Conservation (phyloP, 2,888 invertebrate genomes). For the Watsonalla cultraria region DNA sequence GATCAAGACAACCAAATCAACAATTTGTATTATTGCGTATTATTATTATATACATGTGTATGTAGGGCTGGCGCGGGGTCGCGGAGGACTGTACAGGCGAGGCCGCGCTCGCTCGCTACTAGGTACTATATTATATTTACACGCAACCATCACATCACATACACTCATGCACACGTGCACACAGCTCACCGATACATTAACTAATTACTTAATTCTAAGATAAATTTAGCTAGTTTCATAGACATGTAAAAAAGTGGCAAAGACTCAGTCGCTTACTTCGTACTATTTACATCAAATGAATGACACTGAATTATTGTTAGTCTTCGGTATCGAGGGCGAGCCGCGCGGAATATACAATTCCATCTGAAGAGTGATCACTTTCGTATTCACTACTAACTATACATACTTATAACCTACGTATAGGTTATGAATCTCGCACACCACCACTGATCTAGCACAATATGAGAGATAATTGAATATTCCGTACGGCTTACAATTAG, state of each 20-base stretch:
- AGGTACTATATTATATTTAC: slow-evolving; percentile 41
- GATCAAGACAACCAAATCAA: too few species aligned
- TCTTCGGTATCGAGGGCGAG: slow-evolving; percentile 10
- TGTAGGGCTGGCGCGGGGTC: too few species aligned
- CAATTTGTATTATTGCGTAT: too few species aligned
- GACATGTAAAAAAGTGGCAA: slow-evolving; percentile 77
- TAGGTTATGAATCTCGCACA: too few species aligned
- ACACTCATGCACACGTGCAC: slow-evolving; percentile 20
- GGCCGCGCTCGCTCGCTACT: too few species aligned
- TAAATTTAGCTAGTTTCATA: slow-evolving; percentile 51
- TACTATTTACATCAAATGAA: slow-evolving; percentile 62
- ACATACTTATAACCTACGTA: too few species aligned
- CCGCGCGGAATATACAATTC: not conserved
- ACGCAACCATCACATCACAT: slow-evolving; percentile 10
- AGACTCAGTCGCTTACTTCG: slow-evolving; percentile 68
- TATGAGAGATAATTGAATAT: not conserved
- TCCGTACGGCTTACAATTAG: not conserved
- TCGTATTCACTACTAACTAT: too few species aligned
- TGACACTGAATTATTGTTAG: slow-evolving; percentile 14
- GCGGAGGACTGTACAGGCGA: too few species aligned
- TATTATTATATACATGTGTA: too few species aligned
- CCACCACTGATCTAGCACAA: too few species aligned
- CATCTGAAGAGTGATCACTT: too few species aligned
- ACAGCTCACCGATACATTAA: slow-evolving; percentile 48
- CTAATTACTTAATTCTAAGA: slow-evolving; percentile 22